Conservation (phyloP, 2,113 vertebrate species). For the Spea bombifrons region DNA sequence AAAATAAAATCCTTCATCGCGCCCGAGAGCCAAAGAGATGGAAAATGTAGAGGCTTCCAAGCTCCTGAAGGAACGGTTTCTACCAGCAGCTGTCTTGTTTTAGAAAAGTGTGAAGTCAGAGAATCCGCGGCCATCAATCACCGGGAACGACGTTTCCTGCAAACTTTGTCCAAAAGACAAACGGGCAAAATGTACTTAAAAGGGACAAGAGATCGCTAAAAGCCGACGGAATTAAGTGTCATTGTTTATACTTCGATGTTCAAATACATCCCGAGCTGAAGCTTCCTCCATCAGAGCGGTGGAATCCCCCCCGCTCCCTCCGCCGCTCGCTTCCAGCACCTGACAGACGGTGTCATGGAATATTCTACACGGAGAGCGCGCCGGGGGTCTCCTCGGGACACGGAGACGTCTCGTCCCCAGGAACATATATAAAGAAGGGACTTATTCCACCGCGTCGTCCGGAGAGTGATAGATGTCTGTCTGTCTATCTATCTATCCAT, state of each 20-base stretch:
- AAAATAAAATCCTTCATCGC: constrained; percentile 69
- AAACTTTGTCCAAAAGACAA: constrained; percentile 75
- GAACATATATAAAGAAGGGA: too few relatives aligned
- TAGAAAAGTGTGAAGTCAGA: constrained; percentile 83
- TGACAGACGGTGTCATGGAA: constrained; percentile 74
- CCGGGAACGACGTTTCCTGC: constrained; percentile 74
- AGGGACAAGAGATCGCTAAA: constrained; percentile 72
- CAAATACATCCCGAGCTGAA: constrained; percentile 70
- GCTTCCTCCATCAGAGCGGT: constrained; percentile 67
- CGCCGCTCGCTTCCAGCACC: constrained; percentile 72
- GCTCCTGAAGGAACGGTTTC: constrained; percentile 79
- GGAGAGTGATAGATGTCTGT: too few relatives aligned
- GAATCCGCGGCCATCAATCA: constrained; percentile 82
- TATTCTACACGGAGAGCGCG: constrained; percentile 65
- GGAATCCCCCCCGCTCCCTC: constrained; percentile 68
- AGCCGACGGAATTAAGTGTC: constrained; percentile 76
- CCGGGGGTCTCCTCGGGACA: constrained; percentile 64
- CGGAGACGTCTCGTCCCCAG: constrained; percentile 58
- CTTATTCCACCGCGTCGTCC: too few relatives aligned
- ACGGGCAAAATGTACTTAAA: constrained; percentile 68
- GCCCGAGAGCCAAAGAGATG: constrained; percentile 74
- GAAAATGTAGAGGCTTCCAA: constrained; percentile 78
- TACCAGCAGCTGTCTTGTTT: constrained; percentile 84
- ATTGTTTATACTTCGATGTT: constrained; percentile 79
- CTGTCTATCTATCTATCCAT: too few relatives aligned